phyloP scores from a whole-genome alignment of 2,888 invertebrate species.

The Hyppa rectilinea region DNA sequence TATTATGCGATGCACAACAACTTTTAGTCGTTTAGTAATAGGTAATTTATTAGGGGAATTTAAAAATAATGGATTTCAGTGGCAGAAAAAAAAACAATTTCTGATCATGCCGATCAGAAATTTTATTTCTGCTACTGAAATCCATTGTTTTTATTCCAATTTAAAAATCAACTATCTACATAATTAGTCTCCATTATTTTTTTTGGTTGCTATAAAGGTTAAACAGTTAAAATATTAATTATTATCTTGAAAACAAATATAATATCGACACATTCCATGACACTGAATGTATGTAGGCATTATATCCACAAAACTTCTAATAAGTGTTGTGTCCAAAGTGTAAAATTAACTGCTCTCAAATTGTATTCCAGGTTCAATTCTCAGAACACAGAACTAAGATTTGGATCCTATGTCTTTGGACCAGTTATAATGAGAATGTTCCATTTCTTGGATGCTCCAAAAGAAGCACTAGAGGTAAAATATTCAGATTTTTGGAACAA shows the following conservation, averaged over 20 bases:
- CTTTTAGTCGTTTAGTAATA: slow-evolving; percentile 2
- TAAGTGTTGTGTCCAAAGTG: neutral
- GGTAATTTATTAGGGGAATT: no score
- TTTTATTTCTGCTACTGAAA: no score
- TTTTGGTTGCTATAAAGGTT: neutral
- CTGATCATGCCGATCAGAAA: no score
- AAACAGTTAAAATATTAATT: no score
- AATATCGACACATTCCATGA: no score
- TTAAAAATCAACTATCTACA: neutral
- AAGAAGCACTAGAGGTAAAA: slow-evolving; percentile 91
- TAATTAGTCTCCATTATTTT: neutral
- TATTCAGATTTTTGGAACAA: neutral
- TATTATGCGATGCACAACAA: neutral
- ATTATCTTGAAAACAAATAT: slow-evolving; percentile 5
- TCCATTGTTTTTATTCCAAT: neutral
- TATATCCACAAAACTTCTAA: neutral
- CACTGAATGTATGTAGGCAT: neutral
- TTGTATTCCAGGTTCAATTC: slow-evolving; percentile 91
- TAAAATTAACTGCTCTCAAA: neutral
- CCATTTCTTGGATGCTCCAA: slow-evolving; percentile 92
- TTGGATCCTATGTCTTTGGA: slow-evolving; percentile 95
- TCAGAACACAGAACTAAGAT: slow-evolving; percentile 93
- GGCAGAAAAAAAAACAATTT: no score
- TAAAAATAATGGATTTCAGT: no score
- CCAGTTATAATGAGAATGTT: slow-evolving; percentile 96